Conservation (phyloP, 1,140 invertebrate species). For the Brachionus plicatilis region DNA sequence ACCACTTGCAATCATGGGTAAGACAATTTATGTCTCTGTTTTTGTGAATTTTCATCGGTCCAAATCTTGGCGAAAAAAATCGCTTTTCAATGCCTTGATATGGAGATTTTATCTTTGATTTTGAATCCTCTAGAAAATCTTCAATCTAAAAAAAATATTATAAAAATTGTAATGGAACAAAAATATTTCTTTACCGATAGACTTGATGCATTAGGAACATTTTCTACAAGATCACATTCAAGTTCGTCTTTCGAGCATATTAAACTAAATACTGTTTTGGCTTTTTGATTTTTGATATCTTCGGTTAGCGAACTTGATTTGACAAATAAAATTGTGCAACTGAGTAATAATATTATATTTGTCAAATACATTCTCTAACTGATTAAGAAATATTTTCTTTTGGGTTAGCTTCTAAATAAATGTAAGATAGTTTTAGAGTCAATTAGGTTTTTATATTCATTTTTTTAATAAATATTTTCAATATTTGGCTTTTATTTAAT, state of each 20-base stretch:
- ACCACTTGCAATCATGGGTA: neutral
- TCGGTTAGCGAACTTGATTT: neutral
- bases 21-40: slow-evolving; percentile 23
- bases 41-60: neutral
- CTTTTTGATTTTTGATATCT: neutral
- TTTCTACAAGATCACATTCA: slow-evolving; percentile 3
- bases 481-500: neutral
- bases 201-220: neutral
- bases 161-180: neutral
- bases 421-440: neutral
- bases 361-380: neutral
- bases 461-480: neutral
- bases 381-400: neutral
- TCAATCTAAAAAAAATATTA: neutral
- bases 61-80: neutral
- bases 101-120: neutral
- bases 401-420: neutral
- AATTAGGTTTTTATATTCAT: neutral
- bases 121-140: neutral
- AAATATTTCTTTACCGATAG: neutral
- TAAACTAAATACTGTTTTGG: neutral
- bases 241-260: neutral
- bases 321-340: neutral
- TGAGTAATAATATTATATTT: neutral
- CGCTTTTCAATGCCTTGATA: neutral